Percentiles rank a stretch among this genome's conserved stretches.
Evolutionary conservation across 2,113 vertebrate species (phyloP).

Genomic region (Sceloporus tristichus): DNA sequence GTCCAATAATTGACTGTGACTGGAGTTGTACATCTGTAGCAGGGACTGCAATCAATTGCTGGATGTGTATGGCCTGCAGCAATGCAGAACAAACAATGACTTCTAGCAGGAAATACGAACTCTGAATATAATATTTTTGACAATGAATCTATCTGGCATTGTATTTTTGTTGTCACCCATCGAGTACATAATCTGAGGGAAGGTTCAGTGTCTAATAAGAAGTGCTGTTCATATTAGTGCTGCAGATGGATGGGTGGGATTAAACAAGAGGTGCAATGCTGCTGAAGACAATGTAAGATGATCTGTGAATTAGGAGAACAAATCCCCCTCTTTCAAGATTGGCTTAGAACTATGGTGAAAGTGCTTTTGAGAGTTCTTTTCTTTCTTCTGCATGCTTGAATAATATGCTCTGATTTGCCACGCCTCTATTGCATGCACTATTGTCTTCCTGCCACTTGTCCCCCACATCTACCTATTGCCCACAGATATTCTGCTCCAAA

Average conservation of each 20-base stretch:
- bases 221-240: conserved; percentile 53
- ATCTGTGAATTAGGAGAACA: conserved; percentile 57
- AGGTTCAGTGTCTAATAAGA: conserved; percentile 48
- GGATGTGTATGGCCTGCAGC: background rate
- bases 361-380: conserved; percentile 18
- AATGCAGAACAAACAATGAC: background rate
- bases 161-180: conserved; percentile 14
- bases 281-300: conserved; percentile 41
- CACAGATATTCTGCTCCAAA: background rate
- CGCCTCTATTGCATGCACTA: conserved; percentile 15
- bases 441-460: background rate
- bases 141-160: conserved; percentile 50
- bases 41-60: conserved; percentile 47
- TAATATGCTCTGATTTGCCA: conserved; percentile 40
- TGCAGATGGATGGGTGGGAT: conserved; percentile 43
- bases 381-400: background rate
- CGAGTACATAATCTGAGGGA: conserved; percentile 30
- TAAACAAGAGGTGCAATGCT: conserved; percentile 40
- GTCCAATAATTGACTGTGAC: conserved; percentile 45
- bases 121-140: conserved; percentile 31
- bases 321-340: conserved; percentile 38
- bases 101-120: conserved; percentile 21
- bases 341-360: conserved; percentile 37
- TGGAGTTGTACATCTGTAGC: conserved; percentile 13
- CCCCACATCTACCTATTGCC: background rate